Percentiles rank a stretch among this genome's conserved stretches.
These are phyloP conservation scores for Drosophila suzukii DNA, from an alignment of 1,140 invertebrate species.

Conservation along the genomic window DNA sequence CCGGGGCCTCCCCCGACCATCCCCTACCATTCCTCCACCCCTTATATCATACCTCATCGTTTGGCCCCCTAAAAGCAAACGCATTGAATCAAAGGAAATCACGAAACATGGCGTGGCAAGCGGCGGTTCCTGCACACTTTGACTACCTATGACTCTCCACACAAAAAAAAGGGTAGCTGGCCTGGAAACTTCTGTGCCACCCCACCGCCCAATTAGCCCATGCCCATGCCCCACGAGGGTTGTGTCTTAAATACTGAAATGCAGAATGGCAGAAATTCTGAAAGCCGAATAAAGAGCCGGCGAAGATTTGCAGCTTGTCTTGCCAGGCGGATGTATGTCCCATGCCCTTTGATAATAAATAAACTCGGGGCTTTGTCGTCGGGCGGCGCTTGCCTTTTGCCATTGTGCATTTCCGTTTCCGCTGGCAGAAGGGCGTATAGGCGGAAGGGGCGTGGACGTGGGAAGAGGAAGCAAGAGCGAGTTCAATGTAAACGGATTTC, in stretches of 20 bases:
- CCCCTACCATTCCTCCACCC: background rate
- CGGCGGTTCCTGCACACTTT: conserved; percentile 54
- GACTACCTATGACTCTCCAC: conserved; percentile 6
- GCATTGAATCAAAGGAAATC: conserved; percentile 66
- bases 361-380: conserved; percentile 44
- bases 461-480: conserved; percentile 32
- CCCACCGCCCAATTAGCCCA: conserved; percentile 39
- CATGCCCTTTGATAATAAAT: conserved; percentile 52
- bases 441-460: too few species aligned
- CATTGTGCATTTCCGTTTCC: conserved; percentile 76
- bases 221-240: conserved; percentile 6
- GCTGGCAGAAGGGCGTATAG: background rate
- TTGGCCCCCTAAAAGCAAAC: conserved; percentile 38
- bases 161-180: conserved; percentile 7
- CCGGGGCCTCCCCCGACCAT: conserved; percentile 9
- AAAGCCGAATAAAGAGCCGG: conserved; percentile 4
- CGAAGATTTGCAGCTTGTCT: conserved; percentile 42
- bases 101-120: conserved; percentile 81
- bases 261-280: background rate
- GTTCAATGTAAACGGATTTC: conserved; percentile 52
- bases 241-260: conserved; percentile 12
- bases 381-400: conserved; percentile 27
- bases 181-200: conserved; percentile 39
- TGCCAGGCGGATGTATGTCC: conserved; percentile 43
- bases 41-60: conserved; percentile 10